Evolutionary conservation across 2,797 vertebrate species (phyloP).

Genomic region (Discoglossus pictus): DNA sequence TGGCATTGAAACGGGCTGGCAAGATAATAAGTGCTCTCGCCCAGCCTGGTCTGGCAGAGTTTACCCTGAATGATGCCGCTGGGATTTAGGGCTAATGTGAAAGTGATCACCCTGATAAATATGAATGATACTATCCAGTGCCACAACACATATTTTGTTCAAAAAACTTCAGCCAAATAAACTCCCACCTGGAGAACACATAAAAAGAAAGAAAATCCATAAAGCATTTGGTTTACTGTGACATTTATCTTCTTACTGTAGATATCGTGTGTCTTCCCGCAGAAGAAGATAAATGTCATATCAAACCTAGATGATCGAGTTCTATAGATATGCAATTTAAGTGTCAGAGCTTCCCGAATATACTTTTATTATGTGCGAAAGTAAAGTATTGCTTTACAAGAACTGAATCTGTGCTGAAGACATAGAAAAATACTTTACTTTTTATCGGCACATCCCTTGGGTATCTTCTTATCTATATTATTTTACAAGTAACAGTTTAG

Average conservation of each 20-base stretch:
- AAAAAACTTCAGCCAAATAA: constrained; percentile 14
- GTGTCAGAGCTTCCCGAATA: constrained; percentile 61
- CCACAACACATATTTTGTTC: constrained; percentile 12
- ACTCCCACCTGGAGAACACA: constrained; percentile 1
- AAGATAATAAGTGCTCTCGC: too few relatives aligned
- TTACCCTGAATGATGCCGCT: background rate
- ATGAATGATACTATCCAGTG: background rate
- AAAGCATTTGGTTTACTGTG: constrained; percentile 26
- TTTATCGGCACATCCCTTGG: background rate
- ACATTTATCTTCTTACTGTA: constrained; percentile 56
- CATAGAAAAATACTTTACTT: constrained; percentile 7
- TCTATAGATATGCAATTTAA: constrained; percentile 59
- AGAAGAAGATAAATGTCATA: constrained; percentile 69
- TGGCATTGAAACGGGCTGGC: too few relatives aligned
- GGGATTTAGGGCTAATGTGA: constrained; percentile 16
- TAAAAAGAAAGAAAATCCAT: constrained; percentile 29
- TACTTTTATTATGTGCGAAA: constrained; percentile 52
- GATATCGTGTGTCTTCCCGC: constrained; percentile 61
- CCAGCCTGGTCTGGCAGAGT: too few relatives aligned
- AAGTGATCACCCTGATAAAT: constrained; percentile 20
- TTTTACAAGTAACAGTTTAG: too few relatives aligned
- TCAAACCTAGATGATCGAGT: constrained; percentile 49
- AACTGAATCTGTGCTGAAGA: constrained; percentile 6
- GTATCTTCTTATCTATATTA: too few relatives aligned
- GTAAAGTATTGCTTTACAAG: constrained; percentile 26